Conservation (phyloP, 2,113 vertebrate species). For the Chroicocephalus ridibundus region DNA sequence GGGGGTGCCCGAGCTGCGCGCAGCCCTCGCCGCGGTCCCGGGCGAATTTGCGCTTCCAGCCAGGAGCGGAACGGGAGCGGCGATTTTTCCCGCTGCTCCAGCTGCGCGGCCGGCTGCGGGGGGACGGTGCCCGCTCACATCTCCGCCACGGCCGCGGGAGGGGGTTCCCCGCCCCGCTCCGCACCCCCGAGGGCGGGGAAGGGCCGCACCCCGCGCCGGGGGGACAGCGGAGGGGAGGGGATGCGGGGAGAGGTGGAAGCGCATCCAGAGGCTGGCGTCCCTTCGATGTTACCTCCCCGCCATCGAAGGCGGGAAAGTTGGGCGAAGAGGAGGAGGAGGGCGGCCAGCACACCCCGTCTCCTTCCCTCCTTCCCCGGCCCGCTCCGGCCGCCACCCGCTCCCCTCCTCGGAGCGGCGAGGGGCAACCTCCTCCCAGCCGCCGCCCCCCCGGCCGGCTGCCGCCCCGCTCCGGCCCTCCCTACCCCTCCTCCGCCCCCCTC, state of each 20-base stretch:
- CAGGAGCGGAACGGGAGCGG: background rate
- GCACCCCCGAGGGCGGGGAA: background rate
- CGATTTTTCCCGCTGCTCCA: no score
- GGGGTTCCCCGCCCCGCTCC: background rate
- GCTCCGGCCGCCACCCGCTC: background rate
- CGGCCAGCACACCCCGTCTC: background rate
- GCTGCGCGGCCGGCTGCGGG: background rate
- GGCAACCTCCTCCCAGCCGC: background rate
- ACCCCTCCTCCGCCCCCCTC: background rate
- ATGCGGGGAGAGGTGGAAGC: background rate
- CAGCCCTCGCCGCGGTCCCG: background rate
- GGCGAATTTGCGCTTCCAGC: background rate
- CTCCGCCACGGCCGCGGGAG: background rate
- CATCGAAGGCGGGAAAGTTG: background rate
- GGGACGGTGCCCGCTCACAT: rapidly evolving
- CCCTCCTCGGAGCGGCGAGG: background rate
- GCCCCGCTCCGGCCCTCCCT: background rate
- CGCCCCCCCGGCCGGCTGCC: background rate
- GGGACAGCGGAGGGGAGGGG: background rate
- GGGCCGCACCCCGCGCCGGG: background rate
- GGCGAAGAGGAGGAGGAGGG: background rate
- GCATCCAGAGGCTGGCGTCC: background rate
- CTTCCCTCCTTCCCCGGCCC: background rate
- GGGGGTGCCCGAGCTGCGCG: background rate
- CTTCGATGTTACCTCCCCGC: background rate